Conservation (phyloP, 2,888 invertebrate species). For the Cistogaster globosa region DNA sequence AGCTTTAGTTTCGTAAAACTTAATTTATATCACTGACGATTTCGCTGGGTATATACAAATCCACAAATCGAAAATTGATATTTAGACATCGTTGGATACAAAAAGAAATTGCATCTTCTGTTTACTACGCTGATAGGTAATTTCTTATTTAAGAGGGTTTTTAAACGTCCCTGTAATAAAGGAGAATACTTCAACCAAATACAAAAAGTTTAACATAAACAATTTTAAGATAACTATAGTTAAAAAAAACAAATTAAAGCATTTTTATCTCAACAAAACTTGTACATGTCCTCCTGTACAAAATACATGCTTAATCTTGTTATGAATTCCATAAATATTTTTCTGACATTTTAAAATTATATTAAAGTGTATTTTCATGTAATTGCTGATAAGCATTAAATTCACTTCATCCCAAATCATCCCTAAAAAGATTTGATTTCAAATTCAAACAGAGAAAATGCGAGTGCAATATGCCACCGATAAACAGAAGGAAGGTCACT, state of each 20-base stretch:
- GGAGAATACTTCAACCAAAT: too few species aligned
- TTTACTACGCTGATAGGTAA: too few species aligned
- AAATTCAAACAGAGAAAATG: constrained; percentile 28
- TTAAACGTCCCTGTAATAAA: too few species aligned
- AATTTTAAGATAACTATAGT: background rate
- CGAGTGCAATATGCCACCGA: constrained; percentile 53
- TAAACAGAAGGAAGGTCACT: constrained; percentile 51
- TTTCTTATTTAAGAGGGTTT: too few species aligned
- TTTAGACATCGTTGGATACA: too few species aligned
- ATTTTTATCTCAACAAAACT: background rate
- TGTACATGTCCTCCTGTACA: background rate
- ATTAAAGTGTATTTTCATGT: constrained; percentile 65
- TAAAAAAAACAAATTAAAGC: background rate
- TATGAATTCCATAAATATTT: constrained; percentile 4
- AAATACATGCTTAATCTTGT: constrained; percentile 25
- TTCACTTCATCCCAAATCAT: constrained; percentile 15
- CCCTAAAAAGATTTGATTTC: constrained; percentile 32
- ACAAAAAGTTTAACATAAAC: too few species aligned
- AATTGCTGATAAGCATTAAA: constrained; percentile 32
- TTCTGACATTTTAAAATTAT: background rate
- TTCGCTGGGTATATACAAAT: too few species aligned
- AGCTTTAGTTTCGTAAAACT: too few species aligned
- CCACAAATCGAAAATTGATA: too few species aligned
- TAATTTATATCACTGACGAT: too few species aligned
- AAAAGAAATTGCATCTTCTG: too few species aligned